Base-by-base conservation (phyloP, 2,113 vertebrate species). In the Brachionichthys hirsutus region DNA sequence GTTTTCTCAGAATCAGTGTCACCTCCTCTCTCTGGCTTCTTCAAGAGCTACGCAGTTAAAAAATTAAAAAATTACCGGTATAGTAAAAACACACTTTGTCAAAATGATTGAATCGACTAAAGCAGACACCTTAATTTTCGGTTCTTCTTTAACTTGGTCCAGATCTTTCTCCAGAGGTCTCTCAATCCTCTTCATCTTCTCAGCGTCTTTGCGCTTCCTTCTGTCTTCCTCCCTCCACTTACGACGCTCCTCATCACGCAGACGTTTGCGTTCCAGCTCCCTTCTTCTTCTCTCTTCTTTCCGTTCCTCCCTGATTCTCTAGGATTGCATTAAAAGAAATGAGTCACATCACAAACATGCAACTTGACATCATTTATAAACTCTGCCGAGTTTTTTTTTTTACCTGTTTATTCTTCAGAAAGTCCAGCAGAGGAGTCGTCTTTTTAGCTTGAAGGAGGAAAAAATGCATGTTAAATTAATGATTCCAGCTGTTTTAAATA, bases 351-450 rank as follows among this genome's bases (percentile, higher is more conserved):
- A 54, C 15, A 4, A 50, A 19, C 17, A 40, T 41, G 47, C n/a
- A 60, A 43, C 19, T 19, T 7, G 9, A 9, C 5, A 24, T 20
- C 8, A 0, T 35, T 16, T 30, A 30, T 8, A 30, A 30, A 4
- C 24, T 8, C 24, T 12, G 2, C n/a, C 13, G 35, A 44, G 54
- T 10, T 70, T 78, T 18, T 55, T 73, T 4, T 30, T 30, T 92
- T 92, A 99, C 97, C 94, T 99, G 97, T 82, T 96, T 99, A 47
- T 98, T 99, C 89, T 99, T 99, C 85, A 99, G 88, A 87, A 96
- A 99, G 91, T 97, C 96, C 90, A 99, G 84, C 58, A 98, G 91
- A 62, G 97, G 97, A 78, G 97, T 99, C 54, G 95, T 97, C 90
- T 95, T 98, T 90, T 97, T 99, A 70, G 93, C 97, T 98, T 65